These are phyloP conservation scores for Parotocinclus haroldoi DNA, from an alignment of 2,797 vertebrate species.

Conservation along the genomic window DNA sequence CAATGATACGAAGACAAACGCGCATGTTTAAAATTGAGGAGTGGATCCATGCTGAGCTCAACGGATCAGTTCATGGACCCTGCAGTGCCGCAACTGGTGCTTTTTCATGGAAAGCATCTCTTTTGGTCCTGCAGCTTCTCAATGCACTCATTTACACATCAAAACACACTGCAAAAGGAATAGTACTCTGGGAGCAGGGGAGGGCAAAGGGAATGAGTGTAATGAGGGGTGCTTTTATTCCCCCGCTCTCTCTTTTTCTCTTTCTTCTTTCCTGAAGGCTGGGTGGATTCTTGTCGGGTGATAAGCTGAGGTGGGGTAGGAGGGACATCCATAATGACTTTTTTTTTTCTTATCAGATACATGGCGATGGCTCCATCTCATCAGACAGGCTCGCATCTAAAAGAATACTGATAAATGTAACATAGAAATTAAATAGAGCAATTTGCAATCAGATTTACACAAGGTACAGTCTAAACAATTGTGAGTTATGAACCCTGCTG, in stretches of 20 bases:
- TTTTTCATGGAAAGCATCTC: constrained; percentile 81
- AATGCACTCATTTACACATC: constrained; percentile 82
- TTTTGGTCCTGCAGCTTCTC: constrained; percentile 77
- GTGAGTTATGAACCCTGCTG: too few relatives aligned
- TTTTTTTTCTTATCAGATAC: constrained; percentile 75
- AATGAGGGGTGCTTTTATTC: constrained; percentile 80
- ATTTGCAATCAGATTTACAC: too few relatives aligned
- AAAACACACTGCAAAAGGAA: constrained; percentile 77
- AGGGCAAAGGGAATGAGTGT: constrained; percentile 61
- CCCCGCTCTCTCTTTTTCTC: constrained; percentile 52
- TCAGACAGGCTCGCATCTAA: constrained; percentile 26
- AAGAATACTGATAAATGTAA: neutral
- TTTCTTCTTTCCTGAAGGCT: constrained; percentile 59
- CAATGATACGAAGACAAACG: constrained; percentile 23
- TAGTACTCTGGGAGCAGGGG: constrained; percentile 68
- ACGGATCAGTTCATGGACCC: constrained; percentile 67
- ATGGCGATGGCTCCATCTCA: constrained; percentile 62
- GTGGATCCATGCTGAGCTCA: constrained; percentile 35
- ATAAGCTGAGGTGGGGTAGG: constrained; percentile 57
- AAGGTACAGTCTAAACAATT: too few relatives aligned
- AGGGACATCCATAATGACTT: constrained; percentile 68
- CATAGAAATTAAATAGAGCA: too few relatives aligned
- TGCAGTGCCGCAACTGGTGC: constrained; percentile 64
- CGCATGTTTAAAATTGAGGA: constrained; percentile 14
- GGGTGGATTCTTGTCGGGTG: constrained; percentile 62